phyloP scores from a whole-genome alignment of 2,888 invertebrate genomes.

The Automeris io region DNA sequence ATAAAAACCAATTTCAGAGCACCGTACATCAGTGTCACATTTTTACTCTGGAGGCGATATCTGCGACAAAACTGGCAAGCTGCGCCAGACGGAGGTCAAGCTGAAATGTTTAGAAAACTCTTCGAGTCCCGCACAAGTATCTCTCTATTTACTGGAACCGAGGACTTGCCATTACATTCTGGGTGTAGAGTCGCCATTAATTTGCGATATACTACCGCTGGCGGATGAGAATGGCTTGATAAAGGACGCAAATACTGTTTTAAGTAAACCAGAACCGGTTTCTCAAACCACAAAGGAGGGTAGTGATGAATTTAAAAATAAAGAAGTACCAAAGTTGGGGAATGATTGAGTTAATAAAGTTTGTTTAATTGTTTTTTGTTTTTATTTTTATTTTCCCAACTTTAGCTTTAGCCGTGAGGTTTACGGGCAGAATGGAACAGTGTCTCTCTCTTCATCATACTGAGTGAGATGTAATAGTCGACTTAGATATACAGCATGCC shows the following conservation, averaged over 20 bases:
- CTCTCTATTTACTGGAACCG: slow-evolving; percentile 93
- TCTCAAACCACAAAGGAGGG: slow-evolving; percentile 28
- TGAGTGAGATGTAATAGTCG: too few relatives aligned
- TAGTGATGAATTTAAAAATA: slow-evolving; percentile 24
- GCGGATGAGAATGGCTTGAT: slow-evolving; percentile 89
- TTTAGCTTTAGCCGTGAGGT: too few relatives aligned
- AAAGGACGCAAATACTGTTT: slow-evolving; percentile 28
- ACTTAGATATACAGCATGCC: too few relatives aligned
- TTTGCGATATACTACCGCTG: slow-evolving; percentile 89
- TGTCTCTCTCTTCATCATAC: too few relatives aligned
- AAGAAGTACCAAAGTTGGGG: slow-evolving; percentile 32
- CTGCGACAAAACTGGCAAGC: slow-evolving; percentile 89
- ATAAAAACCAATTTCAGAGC: slow-evolving; percentile 38
- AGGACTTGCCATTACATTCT: slow-evolving; percentile 95
- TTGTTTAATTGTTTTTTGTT: slow-evolving; percentile 17
- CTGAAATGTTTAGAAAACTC: slow-evolving; percentile 85
- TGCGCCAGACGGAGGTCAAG: slow-evolving; percentile 91
- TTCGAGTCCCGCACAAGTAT: slow-evolving; percentile 87
- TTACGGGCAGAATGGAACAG: too few relatives aligned
- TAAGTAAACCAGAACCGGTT: slow-evolving; percentile 22
- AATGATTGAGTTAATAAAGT: slow-evolving; percentile 39
- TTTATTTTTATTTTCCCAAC: slow-evolving; percentile 16
- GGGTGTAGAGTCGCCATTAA: slow-evolving; percentile 94
- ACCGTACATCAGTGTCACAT: slow-evolving; percentile 86
- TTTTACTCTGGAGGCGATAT: slow-evolving; percentile 90